Base-by-base conservation (phyloP, 2,888 invertebrate genomes). In the Lissocephala sabroskyi region DNA sequence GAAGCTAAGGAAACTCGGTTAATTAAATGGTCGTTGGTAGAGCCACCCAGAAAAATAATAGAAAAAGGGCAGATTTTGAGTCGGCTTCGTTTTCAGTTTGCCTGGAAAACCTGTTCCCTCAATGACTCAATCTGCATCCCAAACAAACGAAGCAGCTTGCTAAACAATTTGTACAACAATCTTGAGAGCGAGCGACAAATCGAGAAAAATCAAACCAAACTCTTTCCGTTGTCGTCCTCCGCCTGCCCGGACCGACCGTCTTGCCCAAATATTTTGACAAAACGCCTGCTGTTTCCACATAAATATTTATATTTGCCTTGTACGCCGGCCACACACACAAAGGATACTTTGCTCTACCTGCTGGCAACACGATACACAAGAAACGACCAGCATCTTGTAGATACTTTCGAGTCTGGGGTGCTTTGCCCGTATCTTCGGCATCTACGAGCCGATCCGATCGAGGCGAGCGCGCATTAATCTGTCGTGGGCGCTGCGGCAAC, bases 231-330 rank as follows among this genome's bases (percentile, higher is more conserved):
- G n/a, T 11, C 36, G 54, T 61, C 60, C 53, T 51, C 60, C 62
- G 43, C 42, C 50, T 52, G 45, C 49, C n/a, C n/a, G n/a, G n/a
- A n/a, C n/a, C n/a, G n/a, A n/a, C n/a, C 49, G 59, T 52, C 65
- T 64, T 65, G 60, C 64, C 75, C 77, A 81, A 79, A 79, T 79
- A 74, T 79, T 79, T 71, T 81, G 81, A 79, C 80, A 81, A 81
- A 79, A 77, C 76, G 81, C 81, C 81, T 76, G 79, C 79, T 79
- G 79, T 76, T 63, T 71, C 62, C 61, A 77, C 57, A 70, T 79
- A 81, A 81, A 79, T 81, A 80, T 80, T 79, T 81, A 80, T 78
- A 71, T 63, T 62, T 66, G 54, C 39, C 70, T 56, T 52, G 43
- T 47, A 41, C 53, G 37, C 16, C 10, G 18, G 9, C 41, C 58